Base-by-base conservation (phyloP, 2,888 invertebrate genomes). In the Epistrophella euchroma region DNA sequence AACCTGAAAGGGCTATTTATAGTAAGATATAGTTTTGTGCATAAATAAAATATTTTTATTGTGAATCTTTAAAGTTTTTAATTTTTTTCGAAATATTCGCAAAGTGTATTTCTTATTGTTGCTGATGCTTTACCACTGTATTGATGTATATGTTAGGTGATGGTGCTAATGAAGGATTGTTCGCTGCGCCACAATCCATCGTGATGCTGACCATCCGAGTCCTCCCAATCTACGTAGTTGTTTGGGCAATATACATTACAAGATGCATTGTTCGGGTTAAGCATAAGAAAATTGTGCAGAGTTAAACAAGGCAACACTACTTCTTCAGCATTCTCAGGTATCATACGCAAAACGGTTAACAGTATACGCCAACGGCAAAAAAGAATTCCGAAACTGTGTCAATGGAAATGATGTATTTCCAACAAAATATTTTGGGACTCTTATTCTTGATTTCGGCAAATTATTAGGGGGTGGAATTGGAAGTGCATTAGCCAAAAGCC, bases 251-350 rank as follows among this genome's bases (percentile, higher is more conserved):
- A 75, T 0, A 28, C 28, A 28, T 0, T 9, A 7, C 4, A 17
- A 11, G 19, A 13, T 19, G 1, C 4, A 19, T 28, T n/a, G 4
- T 28, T 6, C 2, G 15, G 58, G 17, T 75, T 75, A 2, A 62
- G 6, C 73, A 68, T 82, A 32, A 82, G 25, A 19, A 74, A 88
- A 75, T 77, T 86, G 35, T 88, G 79, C n/a, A 86, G 28, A 4
- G 58, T 72, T 17, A 80, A 25, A 43, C 64, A 73, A 43, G 75
- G 72, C n/a, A 75, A 32, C 0, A 80, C 62, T n/a, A 86, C 40
- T 72, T 75, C 77, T 66, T 75, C 79, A 7, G 52, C 79, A 77
- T 76, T 79, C 28, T 72, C 56, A 0, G 78, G 79, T 15, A 32
- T 9, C 64, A 85, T 78, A 43, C 84, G 22, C 10, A 81, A 10